These are phyloP conservation scores for Acheta domesticus DNA, from an alignment of 2,888 invertebrate species.

Conservation along the genomic window DNA sequence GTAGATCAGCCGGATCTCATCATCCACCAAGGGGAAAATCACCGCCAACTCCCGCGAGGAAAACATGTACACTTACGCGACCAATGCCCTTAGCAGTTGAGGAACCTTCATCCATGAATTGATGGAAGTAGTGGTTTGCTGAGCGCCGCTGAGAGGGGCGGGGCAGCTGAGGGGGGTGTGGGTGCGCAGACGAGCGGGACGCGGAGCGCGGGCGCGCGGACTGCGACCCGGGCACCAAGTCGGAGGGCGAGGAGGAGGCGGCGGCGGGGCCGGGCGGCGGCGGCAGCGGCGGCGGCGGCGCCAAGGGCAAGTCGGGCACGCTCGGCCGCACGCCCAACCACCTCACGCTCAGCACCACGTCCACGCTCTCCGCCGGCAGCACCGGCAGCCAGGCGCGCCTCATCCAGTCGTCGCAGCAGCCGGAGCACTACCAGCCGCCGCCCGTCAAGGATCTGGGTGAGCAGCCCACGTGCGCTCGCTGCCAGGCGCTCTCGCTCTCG, in stretches of 20 bases:
- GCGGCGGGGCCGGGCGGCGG: slow-evolving; percentile 52
- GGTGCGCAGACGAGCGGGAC: slow-evolving; percentile 55
- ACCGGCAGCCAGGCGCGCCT: slow-evolving; percentile 89
- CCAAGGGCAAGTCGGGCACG: slow-evolving; percentile 52
- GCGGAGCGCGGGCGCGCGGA: slow-evolving; percentile 41
- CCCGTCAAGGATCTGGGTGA: slow-evolving; percentile 87
- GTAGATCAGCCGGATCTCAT: too few relatives aligned
- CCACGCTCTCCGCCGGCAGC: slow-evolving; percentile 89
- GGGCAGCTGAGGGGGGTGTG: slow-evolving; percentile 57
- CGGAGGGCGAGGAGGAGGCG: slow-evolving; percentile 82
- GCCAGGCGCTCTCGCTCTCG: slow-evolving; percentile 21
- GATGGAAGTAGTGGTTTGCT: slow-evolving; percentile 44
- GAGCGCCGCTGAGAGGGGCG: slow-evolving; percentile 63
- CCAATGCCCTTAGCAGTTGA: too few relatives aligned
- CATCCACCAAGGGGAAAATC: too few relatives aligned
- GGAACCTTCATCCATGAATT: too few relatives aligned
- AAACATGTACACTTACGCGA: too few relatives aligned
- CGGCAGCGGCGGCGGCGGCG: slow-evolving; percentile 40
- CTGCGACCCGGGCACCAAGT: slow-evolving; percentile 70
- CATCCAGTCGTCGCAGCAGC: slow-evolving; percentile 91
- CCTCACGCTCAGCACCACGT: slow-evolving; percentile 88
- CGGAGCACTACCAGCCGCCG: slow-evolving; percentile 85
- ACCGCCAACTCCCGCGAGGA: too few relatives aligned
- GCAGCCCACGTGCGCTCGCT: slow-evolving; percentile 42
- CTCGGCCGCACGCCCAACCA: slow-evolving; percentile 91